Base-by-base conservation (phyloP, 2,113 vertebrate species). In the Machaerirhynchus nigripectus region DNA sequence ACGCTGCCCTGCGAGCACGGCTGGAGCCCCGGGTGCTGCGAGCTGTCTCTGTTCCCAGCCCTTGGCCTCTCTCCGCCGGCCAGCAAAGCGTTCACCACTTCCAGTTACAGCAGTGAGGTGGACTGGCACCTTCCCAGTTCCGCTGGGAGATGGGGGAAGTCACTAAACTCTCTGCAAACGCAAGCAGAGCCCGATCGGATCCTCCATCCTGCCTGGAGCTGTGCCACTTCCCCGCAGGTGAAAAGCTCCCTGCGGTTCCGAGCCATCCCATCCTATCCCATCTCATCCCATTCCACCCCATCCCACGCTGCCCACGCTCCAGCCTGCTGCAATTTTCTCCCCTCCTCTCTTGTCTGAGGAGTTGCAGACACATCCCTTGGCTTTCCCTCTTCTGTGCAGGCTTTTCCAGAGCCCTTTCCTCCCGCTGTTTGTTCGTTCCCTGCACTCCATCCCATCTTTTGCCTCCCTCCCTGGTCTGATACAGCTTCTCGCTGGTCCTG, bases 381-480 rank as follows among this genome's bases (percentile, higher is more conserved):
- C 64, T 84, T 95, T 92, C 40, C 93, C 71, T 82, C 69, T 92
- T 55, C 64, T 81, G 95, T 26, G 2, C 78, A 44, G 70, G 95
- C 87, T 93, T 73, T 52, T 85, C 56, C 47, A 15, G 22, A 91
- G 80, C 77, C 52, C 63, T 88, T 89, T 95, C 26, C 76, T 90
- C 73, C n/a, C 1, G 1, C 17, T 46, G 55, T 73, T 47, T 89
- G 78, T 56, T 86, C 81, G 1, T 94, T 96, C 96, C 96, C 73
- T 60, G 78, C 50, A 84, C 90, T 98, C 98, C 97, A 96, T 95
- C 97, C 97, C 97, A 90, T 81, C 97, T 97, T 98, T 98, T 97
- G 92, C 76, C 2, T 97, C 81, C 97, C 96, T 98, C 97, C 96
- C 94, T 92, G 90, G 80, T 93, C 86, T 96, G 95, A 97, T 96